Percentiles rank a stretch among this genome's conserved stretches.
These are phyloP conservation scores for Tachysurus vachellii DNA, from an alignment of 2,113 vertebrate species.

Conservation along the genomic window DNA sequence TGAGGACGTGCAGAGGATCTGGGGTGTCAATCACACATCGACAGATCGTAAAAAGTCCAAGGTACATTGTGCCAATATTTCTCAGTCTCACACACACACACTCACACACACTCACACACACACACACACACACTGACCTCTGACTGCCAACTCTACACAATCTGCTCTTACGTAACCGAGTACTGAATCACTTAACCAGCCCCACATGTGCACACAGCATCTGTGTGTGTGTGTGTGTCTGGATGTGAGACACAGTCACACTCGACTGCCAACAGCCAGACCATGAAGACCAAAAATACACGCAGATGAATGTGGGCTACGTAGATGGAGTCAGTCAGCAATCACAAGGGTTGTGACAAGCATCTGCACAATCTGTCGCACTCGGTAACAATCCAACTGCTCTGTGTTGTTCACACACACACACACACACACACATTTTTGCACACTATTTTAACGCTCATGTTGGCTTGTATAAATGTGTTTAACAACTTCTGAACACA, in stretches of 20 bases:
- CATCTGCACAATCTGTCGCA: conserved; percentile 1
- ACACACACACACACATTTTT: background rate
- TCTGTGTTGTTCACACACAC: background rate
- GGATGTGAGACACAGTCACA: conserved; percentile 36
- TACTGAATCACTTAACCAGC: conserved; percentile 58
- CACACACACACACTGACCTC: conserved; percentile 54
- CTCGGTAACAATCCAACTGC: conserved; percentile 26
- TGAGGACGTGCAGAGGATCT: background rate
- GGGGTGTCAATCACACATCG: background rate
- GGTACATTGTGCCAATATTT: background rate
- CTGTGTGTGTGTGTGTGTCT: conserved; percentile 50
- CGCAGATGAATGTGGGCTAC: conserved; percentile 15
- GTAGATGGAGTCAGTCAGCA: conserved; percentile 33
- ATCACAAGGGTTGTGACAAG: conserved; percentile 15
- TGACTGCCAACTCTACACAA: conserved; percentile 60
- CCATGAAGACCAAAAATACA: conserved; percentile 50
- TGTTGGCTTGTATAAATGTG: background rate
- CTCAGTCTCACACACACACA: background rate
- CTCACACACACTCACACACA: conserved; percentile 47
- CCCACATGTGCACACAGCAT: conserved; percentile 64
- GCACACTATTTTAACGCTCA: background rate
- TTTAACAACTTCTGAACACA: background rate
- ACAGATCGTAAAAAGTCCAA: background rate
- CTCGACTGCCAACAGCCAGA: conserved; percentile 41
- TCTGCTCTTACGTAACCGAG: conserved; percentile 66